phyloP scores from a whole-genome alignment of 2,888 invertebrate species.

The Zhengitettix transpicula region DNA sequence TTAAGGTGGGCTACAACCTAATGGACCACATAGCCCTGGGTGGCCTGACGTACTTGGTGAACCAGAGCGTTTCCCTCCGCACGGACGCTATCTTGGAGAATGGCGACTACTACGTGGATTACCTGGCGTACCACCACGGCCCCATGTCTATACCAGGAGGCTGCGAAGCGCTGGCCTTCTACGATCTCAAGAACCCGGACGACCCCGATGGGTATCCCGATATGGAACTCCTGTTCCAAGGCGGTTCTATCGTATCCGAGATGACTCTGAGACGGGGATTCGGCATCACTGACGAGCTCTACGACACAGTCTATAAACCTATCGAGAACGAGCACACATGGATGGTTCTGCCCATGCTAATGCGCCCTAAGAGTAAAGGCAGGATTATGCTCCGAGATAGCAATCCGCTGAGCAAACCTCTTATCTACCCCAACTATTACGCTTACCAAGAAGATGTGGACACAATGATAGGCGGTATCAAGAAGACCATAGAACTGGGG shows the following conservation, averaged over 20 bases:
- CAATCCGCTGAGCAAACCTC: conserved; percentile 53
- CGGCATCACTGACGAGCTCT: conserved; percentile 24
- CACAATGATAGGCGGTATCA: conserved; percentile 29
- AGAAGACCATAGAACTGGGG: conserved; percentile 32
- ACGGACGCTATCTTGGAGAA: conserved; percentile 22
- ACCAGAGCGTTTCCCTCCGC: conserved; percentile 11
- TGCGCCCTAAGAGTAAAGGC: conserved; percentile 56
- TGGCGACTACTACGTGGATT: conserved; percentile 25
- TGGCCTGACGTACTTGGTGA: conserved; percentile 39
- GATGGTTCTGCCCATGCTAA: conserved; percentile 47
- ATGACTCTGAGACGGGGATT: conserved; percentile 23
- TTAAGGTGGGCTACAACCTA: conserved; percentile 48
- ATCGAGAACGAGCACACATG: conserved; percentile 24
- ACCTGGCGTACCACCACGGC: conserved; percentile 34
- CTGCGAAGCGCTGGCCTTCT: conserved; percentile 46
- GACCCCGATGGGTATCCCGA: conserved; percentile 41
- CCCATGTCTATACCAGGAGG: conserved; percentile 47
- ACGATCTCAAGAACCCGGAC: conserved; percentile 40
- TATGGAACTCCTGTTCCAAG: conserved; percentile 43
- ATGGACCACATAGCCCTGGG: conserved; percentile 54
- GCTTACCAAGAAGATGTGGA: conserved; percentile 32
- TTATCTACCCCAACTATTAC: conserved; percentile 68
- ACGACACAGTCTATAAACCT: conserved; percentile 26
- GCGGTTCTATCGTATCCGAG: conserved; percentile 34
- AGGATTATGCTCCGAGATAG: conserved; percentile 46